These are phyloP conservation scores for Myrmecobius fasciatus DNA, from an alignment of 2,113 vertebrate genomes.

Conservation along the genomic window DNA sequence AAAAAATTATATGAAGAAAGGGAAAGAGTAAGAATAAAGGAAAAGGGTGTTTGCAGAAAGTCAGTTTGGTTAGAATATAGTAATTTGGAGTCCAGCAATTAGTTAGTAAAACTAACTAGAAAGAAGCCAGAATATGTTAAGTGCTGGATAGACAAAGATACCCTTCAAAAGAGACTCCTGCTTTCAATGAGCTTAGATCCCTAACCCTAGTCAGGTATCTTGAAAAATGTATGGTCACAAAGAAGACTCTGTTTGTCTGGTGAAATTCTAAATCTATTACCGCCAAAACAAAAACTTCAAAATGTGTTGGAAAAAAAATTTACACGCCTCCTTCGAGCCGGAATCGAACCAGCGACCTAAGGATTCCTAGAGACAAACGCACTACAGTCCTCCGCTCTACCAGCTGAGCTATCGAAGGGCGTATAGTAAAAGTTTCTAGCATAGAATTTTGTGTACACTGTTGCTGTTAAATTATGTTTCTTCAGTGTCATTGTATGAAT, in stretches of 20 bases:
- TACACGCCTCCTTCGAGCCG: slow-evolving; percentile 83
- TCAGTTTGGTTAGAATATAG: background rate
- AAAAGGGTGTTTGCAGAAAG: background rate
- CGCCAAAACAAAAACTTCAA: background rate
- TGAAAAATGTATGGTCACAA: background rate
- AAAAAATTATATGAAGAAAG: background rate
- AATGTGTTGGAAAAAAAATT: background rate
- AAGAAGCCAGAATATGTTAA: background rate
- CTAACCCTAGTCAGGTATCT: background rate
- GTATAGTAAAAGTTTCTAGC: background rate
- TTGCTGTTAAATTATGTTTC: background rate
- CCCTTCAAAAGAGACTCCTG: background rate
- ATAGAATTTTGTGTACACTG: background rate
- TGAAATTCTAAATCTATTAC: background rate
- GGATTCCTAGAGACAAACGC: slow-evolving; percentile 67
- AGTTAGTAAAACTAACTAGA: background rate
- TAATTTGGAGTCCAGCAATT: background rate
- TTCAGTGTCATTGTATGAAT: background rate
- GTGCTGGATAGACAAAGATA: background rate
- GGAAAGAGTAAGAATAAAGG: background rate
- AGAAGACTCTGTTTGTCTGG: background rate
- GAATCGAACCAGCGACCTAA: slow-evolving; percentile 89
- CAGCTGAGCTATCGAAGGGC: slow-evolving; percentile 93
- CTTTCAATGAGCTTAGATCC: background rate
- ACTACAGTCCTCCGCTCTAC: slow-evolving; percentile 93